Conservation (phyloP, 1,140 invertebrate species). For the Trichonephila inaurata region DNA sequence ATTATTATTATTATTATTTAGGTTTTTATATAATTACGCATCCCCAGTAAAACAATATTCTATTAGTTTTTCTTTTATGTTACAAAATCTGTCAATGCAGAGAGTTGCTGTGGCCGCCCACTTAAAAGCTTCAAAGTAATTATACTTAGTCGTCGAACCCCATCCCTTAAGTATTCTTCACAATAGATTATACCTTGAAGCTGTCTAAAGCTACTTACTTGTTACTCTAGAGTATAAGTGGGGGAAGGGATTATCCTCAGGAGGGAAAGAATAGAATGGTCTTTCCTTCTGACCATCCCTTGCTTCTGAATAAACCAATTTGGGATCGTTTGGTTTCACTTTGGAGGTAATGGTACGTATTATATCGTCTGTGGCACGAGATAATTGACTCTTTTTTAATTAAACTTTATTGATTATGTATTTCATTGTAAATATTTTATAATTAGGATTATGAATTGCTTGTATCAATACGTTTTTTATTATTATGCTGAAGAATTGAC, state of each 20-base stretch:
- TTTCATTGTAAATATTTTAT: no score
- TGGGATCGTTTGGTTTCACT: neutral
- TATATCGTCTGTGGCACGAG: neutral
- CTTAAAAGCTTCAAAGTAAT: neutral
- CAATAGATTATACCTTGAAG: neutral
- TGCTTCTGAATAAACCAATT: neutral
- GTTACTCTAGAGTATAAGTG: conserved; percentile 2
- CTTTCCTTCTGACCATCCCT: neutral
- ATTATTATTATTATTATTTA: no score
- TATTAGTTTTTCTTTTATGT: no score
- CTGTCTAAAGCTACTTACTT: conserved; percentile 34
- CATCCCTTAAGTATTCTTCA: neutral
- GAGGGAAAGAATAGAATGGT: neutral
- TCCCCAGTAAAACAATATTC: no score
- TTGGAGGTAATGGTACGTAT: neutral
- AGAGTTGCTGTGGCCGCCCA: neutral
- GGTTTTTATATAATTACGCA: no score
- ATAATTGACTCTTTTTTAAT: no score
- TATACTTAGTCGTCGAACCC: neutral
- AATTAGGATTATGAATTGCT: no score
- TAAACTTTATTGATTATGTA: no score
- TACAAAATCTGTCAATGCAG: neutral
- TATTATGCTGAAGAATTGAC: no score
- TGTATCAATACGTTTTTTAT: no score
- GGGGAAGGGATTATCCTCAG: neutral